These are phyloP conservation scores for Drosophila borealis DNA, from an alignment of 2,888 invertebrate species.

Conservation along the genomic window DNA sequence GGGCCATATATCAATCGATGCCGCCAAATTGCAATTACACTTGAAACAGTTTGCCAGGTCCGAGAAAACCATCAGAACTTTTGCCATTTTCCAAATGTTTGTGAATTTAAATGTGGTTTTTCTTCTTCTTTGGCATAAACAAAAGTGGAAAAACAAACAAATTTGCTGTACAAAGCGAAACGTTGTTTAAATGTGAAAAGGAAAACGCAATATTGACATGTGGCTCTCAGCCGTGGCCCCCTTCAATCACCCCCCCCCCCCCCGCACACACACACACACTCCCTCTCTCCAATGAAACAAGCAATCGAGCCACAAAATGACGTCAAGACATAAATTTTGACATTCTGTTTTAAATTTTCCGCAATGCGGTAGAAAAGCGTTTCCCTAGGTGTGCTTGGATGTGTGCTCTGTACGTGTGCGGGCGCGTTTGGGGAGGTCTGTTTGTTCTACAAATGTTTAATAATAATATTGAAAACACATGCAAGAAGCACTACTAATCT, in stretches of 20 bases:
- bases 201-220: conserved; percentile 78
- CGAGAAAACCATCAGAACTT: background rate
- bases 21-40: conserved; percentile 45
- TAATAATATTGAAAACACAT: conserved; percentile 70
- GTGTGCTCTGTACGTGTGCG: background rate
- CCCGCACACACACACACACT: background rate
- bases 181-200: conserved; percentile 48
- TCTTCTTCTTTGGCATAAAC: conserved; percentile 65
- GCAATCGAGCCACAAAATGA: conserved; percentile 60
- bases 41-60: conserved; percentile 16
- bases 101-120: conserved; percentile 37
- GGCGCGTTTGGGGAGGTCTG: conserved; percentile 37
- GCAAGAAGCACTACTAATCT: conserved; percentile 61
- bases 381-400: conserved; percentile 10
- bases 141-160: conserved; percentile 71
- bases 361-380: conserved; percentile 51
- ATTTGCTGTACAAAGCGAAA: conserved; percentile 36
- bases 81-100: conserved; percentile 49
- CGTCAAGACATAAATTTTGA: conserved; percentile 78
- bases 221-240: conserved; percentile 42
- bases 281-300: too few species aligned
- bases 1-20: conserved; percentile 41
- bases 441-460: conserved; percentile 30
- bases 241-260: background rate
- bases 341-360: conserved; percentile 58